Base-by-base conservation (phyloP, 2,888 invertebrate species). In the Lampropteryx suffumata region DNA sequence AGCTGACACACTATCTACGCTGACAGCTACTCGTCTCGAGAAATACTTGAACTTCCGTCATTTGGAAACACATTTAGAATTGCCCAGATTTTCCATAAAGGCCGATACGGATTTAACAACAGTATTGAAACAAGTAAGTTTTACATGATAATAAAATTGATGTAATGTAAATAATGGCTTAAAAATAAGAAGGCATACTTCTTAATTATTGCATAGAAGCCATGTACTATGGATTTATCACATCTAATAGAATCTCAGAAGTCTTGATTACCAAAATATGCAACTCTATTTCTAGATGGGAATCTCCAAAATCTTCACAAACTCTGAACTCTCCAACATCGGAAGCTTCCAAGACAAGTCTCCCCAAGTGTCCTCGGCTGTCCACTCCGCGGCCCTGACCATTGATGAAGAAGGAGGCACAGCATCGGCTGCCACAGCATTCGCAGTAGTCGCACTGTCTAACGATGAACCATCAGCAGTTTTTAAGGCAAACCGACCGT, bases 381-480 rank as follows among this genome's bases (percentile, higher is more conserved):
- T 91, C 1, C 92, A 92, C 62, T 85, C 90, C 11, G 90, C 91
- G 0, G 70, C 79, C 11, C 61, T 92, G n/a, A 81, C 87, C 0
- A 86, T 92, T 0, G 91, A 92, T 35, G 92, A 92, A 55, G 67
- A 82, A 39, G 92, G 92, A 8, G 87, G 85, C 0, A 74, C 80
- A 1, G 92, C 91, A 0, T 79, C 91, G 0, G 91, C 90, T 0
- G 85, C 88, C 0, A 83, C 89, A 0, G 70, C 80, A 0, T 78
- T 91, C 17, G 75, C 82, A 2, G 90, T 84, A 0, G 84, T 91
- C 0, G 90, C 92, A 0, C 62, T 92, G 3, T 90, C 91, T 0
- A 82, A 84, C 24, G 81, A 84, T n/a, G 74, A 80, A 0, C 76
- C 83, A 1, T 59, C 79, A 4, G 50, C 80, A 0, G 47, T 66